Evolutionary conservation across 1,140 invertebrate species (phyloP), one percentile per base, ranked within the genome.

Genomic region (Branchinecta lynchi): DNA sequence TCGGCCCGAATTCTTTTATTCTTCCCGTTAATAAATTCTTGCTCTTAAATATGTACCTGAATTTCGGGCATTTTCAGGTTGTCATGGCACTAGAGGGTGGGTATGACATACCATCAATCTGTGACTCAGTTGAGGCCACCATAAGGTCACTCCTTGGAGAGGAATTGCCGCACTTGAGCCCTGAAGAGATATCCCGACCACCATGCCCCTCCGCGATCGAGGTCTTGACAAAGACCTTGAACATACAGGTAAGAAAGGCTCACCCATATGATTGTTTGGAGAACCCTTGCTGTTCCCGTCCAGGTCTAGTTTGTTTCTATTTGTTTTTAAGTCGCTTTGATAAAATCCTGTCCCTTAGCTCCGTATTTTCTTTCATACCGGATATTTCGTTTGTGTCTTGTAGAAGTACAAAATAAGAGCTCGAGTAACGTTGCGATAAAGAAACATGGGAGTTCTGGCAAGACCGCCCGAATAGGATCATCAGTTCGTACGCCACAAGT

Each of bases 71-170:
- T 66, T 68, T 75, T 10, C 76, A 85, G 80, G 82, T 92, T 72
- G 86, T 92, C 20, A 79, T 96, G 66, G 89, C 90, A 9, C 81
- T 96, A n/a, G 93, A 96, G 80, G 93, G 95, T 68, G 94, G 95
- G 70, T 99, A 99, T 78, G 93, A 99, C 79, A 80, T 99, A 72
- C 84, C 93, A 10, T 87, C 94, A 17, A 95, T 99, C 75, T 96
- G 93, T 82, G 96, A 98, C 81, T 90, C 92, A 70, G 90, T 94
- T n/a, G 91, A 97, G 79, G 92, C 95, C 77, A 97, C 94, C 81
- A 89, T 98, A 3, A 82, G 87, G 70, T 92, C 94, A 9, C 79
- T 98, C 45, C 83, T 97, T 20, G 90, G 90, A n/a, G 90, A 94
- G 76, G 85, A 89, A 68, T 82, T 86, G 0, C 83, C 86, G 8